Conservation (phyloP, 2,797 vertebrate genomes). For the Glyptemys insculpta region DNA sequence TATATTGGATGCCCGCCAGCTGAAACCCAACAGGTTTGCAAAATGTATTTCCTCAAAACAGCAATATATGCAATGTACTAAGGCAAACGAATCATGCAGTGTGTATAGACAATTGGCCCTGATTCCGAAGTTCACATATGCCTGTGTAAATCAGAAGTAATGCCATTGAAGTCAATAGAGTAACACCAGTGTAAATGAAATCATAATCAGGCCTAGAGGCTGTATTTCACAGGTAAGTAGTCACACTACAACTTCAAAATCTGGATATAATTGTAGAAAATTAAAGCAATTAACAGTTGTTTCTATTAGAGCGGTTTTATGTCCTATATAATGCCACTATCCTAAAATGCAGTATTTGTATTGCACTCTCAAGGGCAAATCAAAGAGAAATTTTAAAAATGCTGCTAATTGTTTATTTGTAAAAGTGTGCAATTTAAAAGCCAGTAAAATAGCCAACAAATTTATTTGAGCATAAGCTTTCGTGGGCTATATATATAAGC, state of each 20-base stretch:
- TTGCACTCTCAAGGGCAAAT: slow-evolving; percentile 33
- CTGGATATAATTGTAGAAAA: slow-evolving; percentile 29
- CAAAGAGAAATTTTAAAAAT: slow-evolving; percentile 27
- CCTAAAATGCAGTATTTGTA: slow-evolving; percentile 49
- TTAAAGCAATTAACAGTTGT: slow-evolving; percentile 48
- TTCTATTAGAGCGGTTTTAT: slow-evolving; percentile 37
- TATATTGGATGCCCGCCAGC: slow-evolving; percentile 68
- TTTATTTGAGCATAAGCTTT: too few relatives aligned
- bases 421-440: neutral
- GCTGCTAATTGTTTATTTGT: slow-evolving; percentile 6
- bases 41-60: slow-evolving; percentile 56
- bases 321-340: slow-evolving; percentile 51
- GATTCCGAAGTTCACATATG: slow-evolving; percentile 14
- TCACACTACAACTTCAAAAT: slow-evolving; percentile 2
- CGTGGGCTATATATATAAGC: too few relatives aligned
- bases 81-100: slow-evolving; percentile 34
- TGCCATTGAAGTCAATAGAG: neutral
- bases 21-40: slow-evolving; percentile 62
- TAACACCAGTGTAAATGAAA: slow-evolving; percentile 53
- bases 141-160: slow-evolving; percentile 36
- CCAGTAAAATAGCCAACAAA: neutral
- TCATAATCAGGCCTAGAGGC: slow-evolving; percentile 55
- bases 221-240: slow-evolving; percentile 60
- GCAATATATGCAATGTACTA: slow-evolving; percentile 38
- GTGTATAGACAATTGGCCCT: neutral